Evolutionary conservation across 2,797 vertebrate species (phyloP).

Genomic region (Pempheris klunzingeri): DNA sequence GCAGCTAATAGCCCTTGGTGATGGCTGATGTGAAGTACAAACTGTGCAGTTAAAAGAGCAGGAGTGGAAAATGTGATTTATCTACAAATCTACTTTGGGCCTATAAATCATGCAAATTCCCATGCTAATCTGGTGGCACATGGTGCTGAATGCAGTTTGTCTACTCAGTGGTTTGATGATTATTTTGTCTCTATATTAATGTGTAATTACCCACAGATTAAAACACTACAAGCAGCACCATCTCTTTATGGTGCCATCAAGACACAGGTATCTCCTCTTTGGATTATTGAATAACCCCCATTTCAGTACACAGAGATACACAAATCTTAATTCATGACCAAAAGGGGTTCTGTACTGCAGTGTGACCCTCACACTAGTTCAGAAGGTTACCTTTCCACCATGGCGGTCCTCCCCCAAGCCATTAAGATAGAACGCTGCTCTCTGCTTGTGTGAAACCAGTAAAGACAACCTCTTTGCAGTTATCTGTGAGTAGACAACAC

Average conservation of each 20-base stretch:
- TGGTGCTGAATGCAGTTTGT: not conserved
- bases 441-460: slow-evolving; percentile 96
- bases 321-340: slow-evolving; percentile 66
- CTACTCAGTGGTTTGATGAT: not conserved
- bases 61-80: not conserved
- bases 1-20: slow-evolving; percentile 32
- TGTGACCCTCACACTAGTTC: slow-evolving; percentile 80
- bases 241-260: not conserved
- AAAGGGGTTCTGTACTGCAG: slow-evolving; percentile 24
- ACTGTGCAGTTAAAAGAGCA: slow-evolving; percentile 10
- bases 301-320: slow-evolving; percentile 34
- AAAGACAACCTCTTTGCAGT: slow-evolving; percentile 97
- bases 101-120: not conserved
- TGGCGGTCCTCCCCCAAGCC: slow-evolving; percentile 88
- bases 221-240: slow-evolving; percentile 43
- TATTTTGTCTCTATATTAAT: slow-evolving; percentile 12
- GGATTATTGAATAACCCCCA: slow-evolving; percentile 60
- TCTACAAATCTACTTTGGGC: not conserved
- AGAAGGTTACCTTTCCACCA: slow-evolving; percentile 90
- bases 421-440: slow-evolving; percentile 94
- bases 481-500: slow-evolving; percentile 96
- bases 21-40: slow-evolving; percentile 6
- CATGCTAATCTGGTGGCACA: not conserved
- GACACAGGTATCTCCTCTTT: not conserved
- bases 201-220: not conserved